Base-by-base conservation (phyloP, 2,888 invertebrate species). In the Sympetrum striolatum region DNA sequence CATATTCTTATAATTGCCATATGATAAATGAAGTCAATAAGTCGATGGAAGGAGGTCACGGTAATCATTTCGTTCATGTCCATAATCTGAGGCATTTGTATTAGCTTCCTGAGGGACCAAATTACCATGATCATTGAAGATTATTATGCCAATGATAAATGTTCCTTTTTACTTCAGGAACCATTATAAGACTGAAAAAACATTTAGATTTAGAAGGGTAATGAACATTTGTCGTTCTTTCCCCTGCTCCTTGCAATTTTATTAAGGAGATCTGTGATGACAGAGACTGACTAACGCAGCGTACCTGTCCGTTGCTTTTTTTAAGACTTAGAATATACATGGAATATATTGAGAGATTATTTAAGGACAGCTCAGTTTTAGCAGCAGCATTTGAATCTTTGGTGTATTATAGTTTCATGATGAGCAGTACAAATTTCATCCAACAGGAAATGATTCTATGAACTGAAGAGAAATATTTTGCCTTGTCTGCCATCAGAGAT, bases 271-370 rank as follows among this genome's bases (percentile, higher is more conserved):
- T 86, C 86, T 86, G 86, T 86, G 86, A 86, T 86, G 86, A 86
- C 86, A 86, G 86, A 86, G 86, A 86, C 86, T 86, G 86, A 86
- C 86, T 86, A 37, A 86, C n/a, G 86, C 86, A 86, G 86, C 86
- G 86, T 86, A 86, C 86, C 60, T 86, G 60, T 86, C 60, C 86
- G 86, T 64, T 86, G 86, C 86, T 86, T 86, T 86, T 86, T 60
- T 86, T 60, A 86, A 58, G 37, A 60, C 37, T 60, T 86, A 60
- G 48, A 37, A 22, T 86, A 60, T 60, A 86, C 53, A 82, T 86
- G 60, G 58, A 60, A 64, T 37, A 37, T 35, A 86, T 60, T 14
- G 60, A 58, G 64, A 86, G 60, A 64, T 86, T 60, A 37, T 60
- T 60, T 37, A 37, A 60, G 64, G 86, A 58, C 58, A 82, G 53